Evolutionary conservation across 2,888 invertebrate species (phyloP).

Genomic region (Eupithecia subumbrata): DNA sequence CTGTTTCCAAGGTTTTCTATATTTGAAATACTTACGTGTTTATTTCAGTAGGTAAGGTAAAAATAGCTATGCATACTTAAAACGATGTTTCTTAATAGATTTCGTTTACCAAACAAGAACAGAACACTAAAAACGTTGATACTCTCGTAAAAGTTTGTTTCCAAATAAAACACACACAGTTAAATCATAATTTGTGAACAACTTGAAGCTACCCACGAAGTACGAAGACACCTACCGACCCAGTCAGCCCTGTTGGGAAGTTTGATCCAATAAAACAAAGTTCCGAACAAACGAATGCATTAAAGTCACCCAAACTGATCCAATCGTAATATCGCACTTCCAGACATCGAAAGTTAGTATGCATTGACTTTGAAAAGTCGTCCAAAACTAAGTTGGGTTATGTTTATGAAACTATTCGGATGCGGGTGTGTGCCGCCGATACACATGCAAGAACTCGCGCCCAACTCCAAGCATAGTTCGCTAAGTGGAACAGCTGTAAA

Average conservation of each 20-base stretch:
- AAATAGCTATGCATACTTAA: background rate
- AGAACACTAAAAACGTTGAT: slow-evolving; percentile 8
- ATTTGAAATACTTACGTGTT: background rate
- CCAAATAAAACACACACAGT: slow-evolving; percentile 30
- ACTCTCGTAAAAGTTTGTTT: slow-evolving; percentile 24
- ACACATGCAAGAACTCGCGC: slow-evolving; percentile 84
- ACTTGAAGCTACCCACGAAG: slow-evolving; percentile 40
- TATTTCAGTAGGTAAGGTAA: background rate
- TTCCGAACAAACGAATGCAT: slow-evolving; percentile 83
- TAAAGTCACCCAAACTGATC: slow-evolving; percentile 82
- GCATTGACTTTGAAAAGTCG: slow-evolving; percentile 85
- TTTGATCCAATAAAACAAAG: slow-evolving; percentile 80
- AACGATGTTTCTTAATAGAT: background rate
- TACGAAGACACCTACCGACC: slow-evolving; percentile 60
- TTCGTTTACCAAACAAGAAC: background rate
- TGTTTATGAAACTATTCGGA: slow-evolving; percentile 84
- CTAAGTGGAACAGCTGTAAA: slow-evolving; percentile 84
- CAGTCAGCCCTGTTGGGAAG: slow-evolving; percentile 73
- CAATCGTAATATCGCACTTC: slow-evolving; percentile 82
- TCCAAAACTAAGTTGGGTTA: slow-evolving; percentile 84
- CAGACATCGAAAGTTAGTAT: slow-evolving; percentile 84
- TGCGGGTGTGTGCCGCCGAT: slow-evolving; percentile 82
- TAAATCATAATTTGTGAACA: slow-evolving; percentile 40
- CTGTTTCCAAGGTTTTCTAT: slow-evolving; percentile 3
- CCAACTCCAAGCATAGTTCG: slow-evolving; percentile 83